Percentiles rank a stretch among this genome's conserved stretches.
Conservation (phyloP, 2,113 vertebrate genomes). For the Oenanthe oenanthe region DNA sequence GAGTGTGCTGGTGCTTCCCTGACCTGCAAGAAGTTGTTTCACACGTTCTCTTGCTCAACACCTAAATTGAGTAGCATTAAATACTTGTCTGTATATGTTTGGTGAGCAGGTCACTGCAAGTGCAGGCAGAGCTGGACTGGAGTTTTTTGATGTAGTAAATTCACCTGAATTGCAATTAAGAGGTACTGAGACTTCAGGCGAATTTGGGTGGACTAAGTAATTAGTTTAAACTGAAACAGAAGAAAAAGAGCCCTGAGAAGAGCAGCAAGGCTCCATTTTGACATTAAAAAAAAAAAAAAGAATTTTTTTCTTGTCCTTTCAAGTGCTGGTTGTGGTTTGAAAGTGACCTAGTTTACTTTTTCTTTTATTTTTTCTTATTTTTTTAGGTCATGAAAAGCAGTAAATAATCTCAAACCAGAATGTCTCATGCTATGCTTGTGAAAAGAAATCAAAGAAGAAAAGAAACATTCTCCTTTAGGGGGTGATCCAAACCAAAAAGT, state of each 20-base stretch:
- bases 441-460: slow-evolving; percentile 37
- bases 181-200: not conserved
- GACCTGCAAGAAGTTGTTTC: not conserved
- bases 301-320: not conserved
- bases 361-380: not conserved
- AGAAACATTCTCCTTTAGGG: slow-evolving; percentile 15
- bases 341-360: slow-evolving; percentile 15
- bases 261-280: not conserved
- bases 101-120: not conserved
- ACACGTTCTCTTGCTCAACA: not conserved
- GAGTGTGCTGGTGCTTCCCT: not conserved
- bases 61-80: not conserved
- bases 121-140: not conserved
- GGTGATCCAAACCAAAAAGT: slow-evolving; percentile 31
- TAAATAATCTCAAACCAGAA: slow-evolving; percentile 26
- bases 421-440: not conserved
- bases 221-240: not conserved
- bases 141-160: not conserved
- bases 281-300: not conserved
- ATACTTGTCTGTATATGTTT: fast-evolving
- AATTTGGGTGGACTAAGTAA: not conserved
- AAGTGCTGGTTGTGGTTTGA: not conserved
- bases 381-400: not conserved
- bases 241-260: not conserved
- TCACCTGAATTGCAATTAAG: not conserved